Percentiles rank a stretch among this genome's conserved stretches.
Evolutionary conservation across 2,113 vertebrate genomes (phyloP).

Genomic region (Cyprinodon tularosa): DNA sequence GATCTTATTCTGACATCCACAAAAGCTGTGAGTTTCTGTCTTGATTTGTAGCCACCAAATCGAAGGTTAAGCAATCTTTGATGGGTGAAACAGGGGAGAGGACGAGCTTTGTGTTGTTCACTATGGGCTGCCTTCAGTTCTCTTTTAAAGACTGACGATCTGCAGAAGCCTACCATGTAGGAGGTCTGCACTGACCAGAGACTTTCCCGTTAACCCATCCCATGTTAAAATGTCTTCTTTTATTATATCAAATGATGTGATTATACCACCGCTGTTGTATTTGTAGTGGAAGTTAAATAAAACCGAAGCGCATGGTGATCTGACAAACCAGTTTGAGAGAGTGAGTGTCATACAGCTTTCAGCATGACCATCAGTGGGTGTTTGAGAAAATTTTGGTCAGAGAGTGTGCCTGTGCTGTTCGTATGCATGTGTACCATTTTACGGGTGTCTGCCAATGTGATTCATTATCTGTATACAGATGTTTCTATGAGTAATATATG

Average conservation of each 20-base stretch:
- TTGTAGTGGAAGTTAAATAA: conserved; percentile 52
- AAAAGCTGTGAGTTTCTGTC: conserved; percentile 82
- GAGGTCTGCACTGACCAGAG: conserved; percentile 69
- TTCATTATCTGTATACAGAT: conserved; percentile 82
- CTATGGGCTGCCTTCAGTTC: conserved; percentile 72
- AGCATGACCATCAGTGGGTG: conserved; percentile 31
- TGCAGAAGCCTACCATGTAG: conserved; percentile 80
- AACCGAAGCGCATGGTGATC: conserved; percentile 50
- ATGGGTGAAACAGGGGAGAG: conserved; percentile 62
- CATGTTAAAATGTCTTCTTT: conserved; percentile 50
- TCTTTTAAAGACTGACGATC: conserved; percentile 64
- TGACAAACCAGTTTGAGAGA: conserved; percentile 53
- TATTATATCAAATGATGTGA: conserved; percentile 49
- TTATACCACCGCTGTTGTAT: conserved; percentile 53
- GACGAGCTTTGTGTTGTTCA: conserved; percentile 62
- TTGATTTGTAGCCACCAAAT: conserved; percentile 54
- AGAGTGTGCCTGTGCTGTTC: conserved; percentile 25
- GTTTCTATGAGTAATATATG: conserved; percentile 86
- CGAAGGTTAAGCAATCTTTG: conserved; percentile 58
- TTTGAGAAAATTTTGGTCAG: conserved; percentile 19
- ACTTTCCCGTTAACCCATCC: conserved; percentile 53
- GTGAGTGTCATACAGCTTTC: conserved; percentile 20
- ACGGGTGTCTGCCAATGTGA: conserved; percentile 83
- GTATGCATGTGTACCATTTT: conserved; percentile 62
- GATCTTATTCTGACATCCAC: conserved; percentile 77